These are phyloP conservation scores for Dasysyrphus albostriatus DNA, from an alignment of 2,888 invertebrate species.

Conservation along the genomic window DNA sequence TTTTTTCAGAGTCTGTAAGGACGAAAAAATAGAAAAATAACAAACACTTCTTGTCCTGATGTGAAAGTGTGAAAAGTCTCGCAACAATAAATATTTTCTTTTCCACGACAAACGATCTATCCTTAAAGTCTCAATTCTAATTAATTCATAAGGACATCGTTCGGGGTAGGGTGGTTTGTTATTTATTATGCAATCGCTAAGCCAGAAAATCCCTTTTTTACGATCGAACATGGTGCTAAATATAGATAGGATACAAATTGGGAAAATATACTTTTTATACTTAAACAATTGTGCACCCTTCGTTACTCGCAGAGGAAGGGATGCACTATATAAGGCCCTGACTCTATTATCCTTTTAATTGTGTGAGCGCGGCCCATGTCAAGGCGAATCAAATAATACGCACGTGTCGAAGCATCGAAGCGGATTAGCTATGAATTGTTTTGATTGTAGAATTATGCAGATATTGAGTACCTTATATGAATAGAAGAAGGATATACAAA, in stretches of 20 bases:
- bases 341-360: slow-evolving; percentile 71
- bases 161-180: neutral
- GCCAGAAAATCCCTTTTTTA: slow-evolving; percentile 53
- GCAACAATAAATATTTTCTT: slow-evolving; percentile 47
- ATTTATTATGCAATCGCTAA: slow-evolving; percentile 40
- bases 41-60: slow-evolving; percentile 14
- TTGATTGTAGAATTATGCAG: slow-evolving; percentile 72
- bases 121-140: slow-evolving; percentile 45
- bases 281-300: slow-evolving; percentile 36
- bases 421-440: slow-evolving; percentile 73
- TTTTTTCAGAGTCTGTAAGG: neutral
- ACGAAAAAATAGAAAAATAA: slow-evolving; percentile 22
- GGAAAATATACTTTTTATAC: neutral
- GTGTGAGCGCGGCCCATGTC: slow-evolving; percentile 23
- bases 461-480: slow-evolving; percentile 46
- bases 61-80: slow-evolving; percentile 39
- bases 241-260: slow-evolving; percentile 55
- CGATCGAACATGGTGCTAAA: slow-evolving; percentile 24
- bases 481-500: slow-evolving; percentile 36
- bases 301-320: neutral
- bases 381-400: slow-evolving; percentile 50
- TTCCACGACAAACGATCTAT: slow-evolving; percentile 3
- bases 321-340: slow-evolving; percentile 38
- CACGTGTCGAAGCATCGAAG: slow-evolving; percentile 70
- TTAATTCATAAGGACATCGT: slow-evolving; percentile 60